Evolutionary conservation across 2,888 invertebrate species (phyloP).

Genomic region (Azorinus chamasolen): DNA sequence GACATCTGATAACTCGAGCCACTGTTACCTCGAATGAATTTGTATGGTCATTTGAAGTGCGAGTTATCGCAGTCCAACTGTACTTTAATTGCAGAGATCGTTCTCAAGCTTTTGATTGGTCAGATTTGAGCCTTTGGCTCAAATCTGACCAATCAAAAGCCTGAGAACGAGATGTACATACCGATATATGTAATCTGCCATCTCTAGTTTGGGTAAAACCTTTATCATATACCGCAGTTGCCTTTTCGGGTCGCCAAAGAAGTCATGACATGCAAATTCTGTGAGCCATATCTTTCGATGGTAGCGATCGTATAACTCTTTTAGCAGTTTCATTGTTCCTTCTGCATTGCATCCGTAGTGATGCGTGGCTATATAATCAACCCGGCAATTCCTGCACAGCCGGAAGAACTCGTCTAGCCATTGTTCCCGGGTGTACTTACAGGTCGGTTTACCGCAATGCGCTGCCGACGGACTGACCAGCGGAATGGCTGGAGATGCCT

Average conservation of each 20-base stretch:
- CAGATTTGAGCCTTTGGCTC: no score
- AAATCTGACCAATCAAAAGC: no score
- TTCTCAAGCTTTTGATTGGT: no score
- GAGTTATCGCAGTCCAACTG: no score
- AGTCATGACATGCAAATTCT: constrained; percentile 22
- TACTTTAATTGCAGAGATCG: no score
- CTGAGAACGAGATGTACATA: background rate
- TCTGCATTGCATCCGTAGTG: constrained; percentile 55
- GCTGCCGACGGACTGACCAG: constrained; percentile 70
- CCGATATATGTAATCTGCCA: constrained; percentile 88
- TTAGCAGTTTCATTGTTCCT: constrained; percentile 25
- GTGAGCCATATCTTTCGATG: constrained; percentile 39
- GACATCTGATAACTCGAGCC: no score
- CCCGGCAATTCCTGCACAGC: constrained; percentile 60
- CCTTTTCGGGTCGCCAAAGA: constrained; percentile 2
- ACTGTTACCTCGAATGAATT: no score
- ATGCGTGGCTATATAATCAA: constrained; percentile 70
- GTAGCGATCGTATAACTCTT: constrained; percentile 30
- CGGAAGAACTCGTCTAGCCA: constrained; percentile 70
- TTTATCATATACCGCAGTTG: constrained; percentile 82
- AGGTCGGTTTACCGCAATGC: constrained; percentile 42
- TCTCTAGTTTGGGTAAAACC: constrained; percentile 97
- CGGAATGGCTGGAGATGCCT: constrained; percentile 35
- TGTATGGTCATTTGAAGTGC: no score
- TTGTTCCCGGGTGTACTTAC: constrained; percentile 25